Evolutionary conservation across 1,140 invertebrate genomes (phyloP).

Genomic region (Colletes latitarsis): DNA sequence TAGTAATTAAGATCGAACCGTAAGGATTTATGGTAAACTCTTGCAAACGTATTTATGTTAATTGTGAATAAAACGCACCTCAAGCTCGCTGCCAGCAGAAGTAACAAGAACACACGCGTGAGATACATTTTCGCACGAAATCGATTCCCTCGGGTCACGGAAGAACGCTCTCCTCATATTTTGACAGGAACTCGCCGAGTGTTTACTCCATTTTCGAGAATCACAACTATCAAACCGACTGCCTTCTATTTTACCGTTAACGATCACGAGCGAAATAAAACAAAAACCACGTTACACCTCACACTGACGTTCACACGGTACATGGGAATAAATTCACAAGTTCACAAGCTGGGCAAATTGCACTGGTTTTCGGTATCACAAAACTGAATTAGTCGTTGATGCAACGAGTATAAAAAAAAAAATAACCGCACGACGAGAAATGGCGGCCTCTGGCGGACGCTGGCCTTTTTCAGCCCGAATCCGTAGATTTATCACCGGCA

Average conservation of each 20-base stretch:
- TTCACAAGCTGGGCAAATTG: conserved; percentile 30
- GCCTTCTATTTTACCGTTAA: background rate
- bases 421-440: background rate
- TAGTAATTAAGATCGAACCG: too few species aligned
- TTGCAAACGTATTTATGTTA: too few species aligned
- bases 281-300: conserved; percentile 35
- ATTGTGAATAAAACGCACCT: conserved; percentile 69
- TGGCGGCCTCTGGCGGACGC: background rate
- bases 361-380: conserved; percentile 36
- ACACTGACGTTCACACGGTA: conserved; percentile 18
- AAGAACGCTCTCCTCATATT: conserved; percentile 79
- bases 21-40: too few species aligned
- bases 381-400: conserved; percentile 8
- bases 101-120: conserved; percentile 70
- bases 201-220: conserved; percentile 61
- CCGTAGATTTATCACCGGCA: conserved; percentile 14
- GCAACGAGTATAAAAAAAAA: background rate
- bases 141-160: conserved; percentile 68
- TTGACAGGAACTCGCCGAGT: conserved; percentile 57
- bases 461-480: background rate
- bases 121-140: conserved; percentile 74
- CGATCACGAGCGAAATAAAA: conserved; percentile 23
- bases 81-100: conserved; percentile 69
- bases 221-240: conserved; percentile 14
- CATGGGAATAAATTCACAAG: conserved; percentile 26